phyloP scores from a whole-genome alignment of 2,888 invertebrate genomes.

The Falcaria lacertinaria region DNA sequence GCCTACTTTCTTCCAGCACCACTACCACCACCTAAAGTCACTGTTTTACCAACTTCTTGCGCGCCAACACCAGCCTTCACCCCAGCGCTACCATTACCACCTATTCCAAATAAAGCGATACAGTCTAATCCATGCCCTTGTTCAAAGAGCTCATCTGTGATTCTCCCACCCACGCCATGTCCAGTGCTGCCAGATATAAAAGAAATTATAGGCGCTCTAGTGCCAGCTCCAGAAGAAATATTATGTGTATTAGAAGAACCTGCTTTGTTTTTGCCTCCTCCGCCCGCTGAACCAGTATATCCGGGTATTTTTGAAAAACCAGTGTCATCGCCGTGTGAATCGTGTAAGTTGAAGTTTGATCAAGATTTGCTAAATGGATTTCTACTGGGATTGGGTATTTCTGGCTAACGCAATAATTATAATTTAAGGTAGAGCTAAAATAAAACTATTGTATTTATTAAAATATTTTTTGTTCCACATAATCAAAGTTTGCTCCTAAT shows the following conservation, averaged over 20 bases:
- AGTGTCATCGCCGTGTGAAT: slow-evolving; percentile 5
- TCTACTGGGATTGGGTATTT: slow-evolving; percentile 30
- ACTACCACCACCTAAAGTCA: slow-evolving; percentile 23
- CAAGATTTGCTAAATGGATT: slow-evolving; percentile 37
- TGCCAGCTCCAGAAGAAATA: slow-evolving; percentile 8
- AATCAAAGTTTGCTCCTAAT: too few relatives aligned
- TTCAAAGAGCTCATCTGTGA: not conserved
- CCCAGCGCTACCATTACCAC: not conserved
- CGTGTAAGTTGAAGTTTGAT: slow-evolving; percentile 30
- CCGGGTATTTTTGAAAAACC: slow-evolving; percentile 6
- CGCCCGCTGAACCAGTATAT: not conserved
- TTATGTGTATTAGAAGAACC: not conserved
- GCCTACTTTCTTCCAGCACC: slow-evolving; percentile 31
- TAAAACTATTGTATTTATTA: not conserved
- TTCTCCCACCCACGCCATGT: not conserved
- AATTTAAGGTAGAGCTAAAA: too few relatives aligned
- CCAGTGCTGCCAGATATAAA: slow-evolving; percentile 28
- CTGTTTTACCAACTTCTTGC: slow-evolving; percentile 6
- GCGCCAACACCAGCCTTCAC: not conserved
- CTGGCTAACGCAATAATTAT: too few relatives aligned
- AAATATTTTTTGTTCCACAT: too few relatives aligned
- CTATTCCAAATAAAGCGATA: not conserved
- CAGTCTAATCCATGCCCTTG: not conserved
- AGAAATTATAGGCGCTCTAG: slow-evolving; percentile 21
- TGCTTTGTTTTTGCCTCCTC: not conserved